Evolutionary conservation across 1,140 invertebrate species (phyloP), one percentile per base, ranked within the genome.

Genomic region (Drosophila arawakana): DNA sequence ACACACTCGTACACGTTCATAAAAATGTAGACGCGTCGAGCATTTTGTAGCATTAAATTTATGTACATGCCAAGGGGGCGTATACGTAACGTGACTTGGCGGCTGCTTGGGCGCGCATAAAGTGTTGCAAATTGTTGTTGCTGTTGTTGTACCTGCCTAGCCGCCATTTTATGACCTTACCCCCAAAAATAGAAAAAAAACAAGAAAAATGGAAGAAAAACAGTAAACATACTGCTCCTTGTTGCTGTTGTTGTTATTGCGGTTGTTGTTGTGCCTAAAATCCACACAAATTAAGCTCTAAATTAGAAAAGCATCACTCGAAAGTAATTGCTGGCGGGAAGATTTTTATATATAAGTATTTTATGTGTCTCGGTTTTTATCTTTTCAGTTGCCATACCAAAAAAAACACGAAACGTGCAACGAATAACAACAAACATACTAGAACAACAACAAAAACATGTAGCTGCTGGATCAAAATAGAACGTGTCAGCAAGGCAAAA

Each of bases 251-350:
- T 55, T 43, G 8, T 62, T 25, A 7, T 49, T 62, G 30, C 34
- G 11, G n/a, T 7, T 30, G 13, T 25, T 50, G 18, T 37, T 44
- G 74, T 61, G 65, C 62, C 81, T 74, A 70, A 74, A 80, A 84
- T 81, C 82, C 80, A 73, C 72, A 70, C 73, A 89, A 89, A 88
- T 88, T 70, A 89, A 88, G 84, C 80, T 73, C 73, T 89, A 88
- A 88, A 88, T 88, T 88, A 88, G 84, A 78, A 88, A 88, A 66
- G 80, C 83, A 88, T 88, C 83, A 78, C 62, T 89, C 60, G 69
- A 62, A 74, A 69, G 83, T 88, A 88, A 88, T 88, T 88, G 83
- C 84, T 55, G 76, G 39, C 61, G 63, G 72, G 52, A 30, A 61
- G 61, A 66, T 50, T 46, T 66, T 59, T 35, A 54, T 81, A 70